Conservation (phyloP, 1,140 invertebrate species). For the Venturia canescens region DNA sequence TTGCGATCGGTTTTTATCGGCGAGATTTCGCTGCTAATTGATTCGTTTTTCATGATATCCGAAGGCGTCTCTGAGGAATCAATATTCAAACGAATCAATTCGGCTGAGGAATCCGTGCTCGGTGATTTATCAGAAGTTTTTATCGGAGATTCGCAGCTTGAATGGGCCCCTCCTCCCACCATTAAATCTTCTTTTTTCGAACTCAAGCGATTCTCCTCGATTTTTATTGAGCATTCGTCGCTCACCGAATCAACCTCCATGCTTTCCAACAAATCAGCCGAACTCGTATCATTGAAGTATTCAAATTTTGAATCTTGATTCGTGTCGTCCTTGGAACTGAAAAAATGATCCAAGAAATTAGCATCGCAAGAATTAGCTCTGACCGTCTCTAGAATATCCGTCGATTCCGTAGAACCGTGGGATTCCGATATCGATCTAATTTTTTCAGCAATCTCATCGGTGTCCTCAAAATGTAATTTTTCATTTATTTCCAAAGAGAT, state of each 20-base stretch:
- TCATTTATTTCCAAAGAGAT: constrained; percentile 22
- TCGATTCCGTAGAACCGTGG: constrained; percentile 52
- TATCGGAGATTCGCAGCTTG: background rate
- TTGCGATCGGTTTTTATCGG: constrained; percentile 8
- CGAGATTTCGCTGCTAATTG: background rate
- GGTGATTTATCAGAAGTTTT: constrained; percentile 12
- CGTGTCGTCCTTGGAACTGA: background rate
- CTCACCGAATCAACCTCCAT: constrained; percentile 27
- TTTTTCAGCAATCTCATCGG: constrained; percentile 38
- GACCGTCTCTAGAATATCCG: constrained; percentile 32
- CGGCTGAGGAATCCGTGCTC: constrained; percentile 8
- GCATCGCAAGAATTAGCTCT: constrained; percentile 37
- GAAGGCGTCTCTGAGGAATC: background rate
- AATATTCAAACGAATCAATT: constrained; percentile 3
- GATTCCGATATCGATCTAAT: constrained; percentile 58
- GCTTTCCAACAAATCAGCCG: background rate
- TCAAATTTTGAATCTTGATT: background rate
- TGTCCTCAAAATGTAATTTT: background rate
- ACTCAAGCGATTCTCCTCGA: background rate
- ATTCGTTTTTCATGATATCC: background rate
- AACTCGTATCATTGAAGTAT: background rate
- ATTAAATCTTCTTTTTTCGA: constrained; percentile 14
- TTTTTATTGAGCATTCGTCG: constrained; percentile 12
- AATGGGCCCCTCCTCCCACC: no score
- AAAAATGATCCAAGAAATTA: constrained; percentile 21